Conservation (phyloP, 2,797 vertebrate species). For the Peromyscus eremicus region DNA sequence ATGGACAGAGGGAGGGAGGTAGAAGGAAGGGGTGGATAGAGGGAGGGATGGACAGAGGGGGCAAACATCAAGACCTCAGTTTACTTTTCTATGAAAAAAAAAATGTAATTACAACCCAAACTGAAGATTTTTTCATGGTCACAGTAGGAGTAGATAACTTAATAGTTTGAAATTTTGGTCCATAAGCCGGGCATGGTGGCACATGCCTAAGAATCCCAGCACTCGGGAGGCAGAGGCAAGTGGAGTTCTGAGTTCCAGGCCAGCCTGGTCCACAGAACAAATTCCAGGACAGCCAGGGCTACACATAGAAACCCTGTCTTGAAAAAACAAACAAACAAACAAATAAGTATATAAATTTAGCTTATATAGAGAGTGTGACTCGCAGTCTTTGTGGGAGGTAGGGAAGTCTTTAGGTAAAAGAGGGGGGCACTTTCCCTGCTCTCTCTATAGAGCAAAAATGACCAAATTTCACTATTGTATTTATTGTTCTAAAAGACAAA, state of each 20-base stretch:
- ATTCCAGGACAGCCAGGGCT: not conserved
- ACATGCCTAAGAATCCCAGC: not conserved
- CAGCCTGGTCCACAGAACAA: not conserved
- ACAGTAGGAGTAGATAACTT: not conserved
- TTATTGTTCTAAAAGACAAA: not conserved
- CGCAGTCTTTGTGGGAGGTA: not conserved
- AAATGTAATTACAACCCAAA: not conserved
- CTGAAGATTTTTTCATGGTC: not conserved
- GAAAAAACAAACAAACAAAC: not conserved
- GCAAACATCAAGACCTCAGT: not conserved
- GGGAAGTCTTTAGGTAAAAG: not conserved
- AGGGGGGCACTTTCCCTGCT: not conserved
- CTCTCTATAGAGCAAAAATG: not conserved
- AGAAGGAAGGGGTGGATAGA: not conserved
- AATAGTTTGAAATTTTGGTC: not conserved
- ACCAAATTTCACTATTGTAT: not conserved
- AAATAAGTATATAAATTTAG: not conserved
- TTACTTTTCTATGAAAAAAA: slow-evolving; percentile 25
- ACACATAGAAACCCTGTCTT: not conserved
- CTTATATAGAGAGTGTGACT: not conserved
- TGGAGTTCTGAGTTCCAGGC: too few relatives aligned
- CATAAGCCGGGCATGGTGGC: not conserved
- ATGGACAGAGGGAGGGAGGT: not conserved
- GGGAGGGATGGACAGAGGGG: not conserved
- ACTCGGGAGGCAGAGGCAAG: too few relatives aligned